Evolutionary conservation across 2,888 invertebrate genomes (phyloP), one percentile per base, ranked within the genome.

Genomic region (Sepiola atlantica): DNA sequence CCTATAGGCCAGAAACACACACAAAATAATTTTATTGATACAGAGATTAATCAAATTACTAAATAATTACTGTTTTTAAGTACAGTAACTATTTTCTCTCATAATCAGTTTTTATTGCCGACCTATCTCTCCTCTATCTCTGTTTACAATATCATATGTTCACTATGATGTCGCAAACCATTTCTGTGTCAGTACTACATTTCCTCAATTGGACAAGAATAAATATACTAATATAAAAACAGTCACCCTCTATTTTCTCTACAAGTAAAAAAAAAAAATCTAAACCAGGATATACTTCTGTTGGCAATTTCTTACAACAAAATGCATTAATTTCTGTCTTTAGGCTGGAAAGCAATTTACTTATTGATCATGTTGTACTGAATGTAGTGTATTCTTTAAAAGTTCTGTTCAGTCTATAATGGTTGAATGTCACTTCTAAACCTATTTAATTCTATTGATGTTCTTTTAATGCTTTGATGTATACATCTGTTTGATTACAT

Each of bases 341-440:
- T n/a, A 77, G 77, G 77, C 28, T 77, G n/a, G 77, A n/a, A 77
- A 77, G 77, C 77, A 77, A 77, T 77, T 77, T 77, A 77, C 77
- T 77, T 77, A 77, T 77, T 77, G 77, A 77, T 77, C n/a, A n/a
- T 77, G 77, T 77, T 12, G 12, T n/a, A 77, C n/a, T 77, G 77
- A 77, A 77, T 77, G n/a, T 77, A n/a, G n/a, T n/a, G 20, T 77
- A n/a, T 77, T 77, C 77, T 77, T 77, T n/a, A 28, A n/a, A 77
- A n/a, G 12, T 77, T 77, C n/a, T 77, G 8, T 16, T 77, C n/a
- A 77, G 20, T 77, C 3, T 77, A 77, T n/a, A n/a, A n/a, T 77
- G 16, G 77, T 77, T 45, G n/a, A n/a, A n/a, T 77, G 77, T 1
- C 77, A 77, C 10, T n/a, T 77, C 0, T 77, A 14, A 10, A 28